Evolutionary conservation across 2,797 vertebrate genomes (phyloP), one percentile per base, ranked within the genome.

Genomic region (Staurois parvus): DNA sequence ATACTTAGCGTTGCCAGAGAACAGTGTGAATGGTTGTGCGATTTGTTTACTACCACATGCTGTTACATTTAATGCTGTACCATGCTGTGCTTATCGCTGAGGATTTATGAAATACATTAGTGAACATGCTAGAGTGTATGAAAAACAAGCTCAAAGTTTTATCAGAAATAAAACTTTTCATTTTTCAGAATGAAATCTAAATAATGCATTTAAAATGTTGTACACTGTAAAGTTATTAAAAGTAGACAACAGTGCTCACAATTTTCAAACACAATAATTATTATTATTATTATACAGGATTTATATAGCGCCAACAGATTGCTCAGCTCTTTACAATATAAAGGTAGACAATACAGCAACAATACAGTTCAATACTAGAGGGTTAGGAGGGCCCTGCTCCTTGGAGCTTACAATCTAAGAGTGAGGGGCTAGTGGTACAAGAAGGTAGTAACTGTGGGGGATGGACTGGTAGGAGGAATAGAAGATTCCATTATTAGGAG

Each of bases 11-110:
- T n/a, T 17, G 29, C 21, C 78, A 80, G 30, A 34, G 42, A 80
- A 37, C 45, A 56, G 78, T 59, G 17, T n/a, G 28, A 56, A 30
- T 29, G 24, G 5, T 30, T 52, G 24, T 30, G 48, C 2, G 28
- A 13, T 37, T 56, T 72, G 24, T 72, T 30, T 37, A 59, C 72
- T 48, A 37, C 68, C 32, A 6, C 48, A 40, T 59, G 79, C 30
- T 59, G 17, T 59, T 72, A 19, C 34, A 26, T 68, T 21, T 72
- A 34, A 72, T 72, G 2, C 32, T 37, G 68, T 59, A 40, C 79
- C 68, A 59, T 24, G 48, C 79, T 56, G 79, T 80, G 67, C 67
- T 59, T 15, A 19, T 40, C 79, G 29, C 79, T 40, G 30, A 62
- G 68, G 24, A 81, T 72, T 24, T 59, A 81, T 32, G 29, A 72